Evolutionary conservation across 53 echinoderm and acorn worm species (phyloP), one percentile per base, ranked within the genome.

Genomic region (Echinometra lucunter): DNA sequence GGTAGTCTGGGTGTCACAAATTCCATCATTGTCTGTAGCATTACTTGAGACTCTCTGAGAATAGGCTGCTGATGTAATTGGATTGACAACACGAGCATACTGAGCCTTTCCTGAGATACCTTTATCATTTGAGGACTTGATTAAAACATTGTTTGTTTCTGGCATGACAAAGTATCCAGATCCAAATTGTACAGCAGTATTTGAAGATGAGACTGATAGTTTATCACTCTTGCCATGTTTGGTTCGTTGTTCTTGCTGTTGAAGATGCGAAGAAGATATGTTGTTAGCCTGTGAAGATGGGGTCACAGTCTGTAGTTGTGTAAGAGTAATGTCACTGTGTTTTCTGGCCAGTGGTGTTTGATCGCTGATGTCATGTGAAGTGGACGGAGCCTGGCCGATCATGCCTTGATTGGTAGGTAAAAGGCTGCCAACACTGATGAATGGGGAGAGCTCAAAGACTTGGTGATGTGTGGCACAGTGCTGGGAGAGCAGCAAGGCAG

Each of bases 401-500:
- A 4, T 7, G 1, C 57, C 53, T 57, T 78, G 75, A 13, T 27
- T 53, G 25, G 47, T 78, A 17, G 49, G 55, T 44, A 53, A 27
- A 30, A 92, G 5, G n/a, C 45, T 30, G 7, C 80, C 57, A 18
- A 92, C 12, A 23, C 75, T 60, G 93, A 58, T 58, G 89, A 92
- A 92, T 92, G 93, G 53, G 60, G 89, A 56, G 57, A 55, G 74
- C 18, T 92, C 93, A 55, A 45, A 75, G 75, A 47, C 38, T 37
- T 92, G 78, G 23, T 89, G 57, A 49, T 92, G 57, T 21, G 78
- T 40, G 55, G 80, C 74, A 58, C 93, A 75, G 37, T 92, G 93
- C 75, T 92, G 93, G 47, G 93, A 74, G 34, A 91, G 70, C 37
- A 44, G 72, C 38, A 91, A 27, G 72, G 92, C 92, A 1, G 92